Conservation (phyloP, 2,113 vertebrate species). For the Sprattus sprattus region DNA sequence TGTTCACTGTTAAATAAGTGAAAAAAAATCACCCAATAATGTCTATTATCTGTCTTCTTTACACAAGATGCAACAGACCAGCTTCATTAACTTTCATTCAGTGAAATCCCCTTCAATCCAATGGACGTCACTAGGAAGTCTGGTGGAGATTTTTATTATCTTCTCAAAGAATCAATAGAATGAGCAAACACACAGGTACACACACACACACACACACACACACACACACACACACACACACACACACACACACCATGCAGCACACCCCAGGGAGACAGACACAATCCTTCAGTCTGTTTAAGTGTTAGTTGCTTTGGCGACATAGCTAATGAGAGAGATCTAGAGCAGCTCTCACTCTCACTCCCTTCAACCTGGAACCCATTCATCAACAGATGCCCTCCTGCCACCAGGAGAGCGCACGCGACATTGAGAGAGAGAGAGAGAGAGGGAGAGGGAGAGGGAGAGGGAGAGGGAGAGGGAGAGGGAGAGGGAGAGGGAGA, state of each 20-base stretch:
- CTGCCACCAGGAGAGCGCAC: conserved; percentile 8
- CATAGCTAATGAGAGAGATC: conserved; percentile 25
- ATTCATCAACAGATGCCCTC: conserved; percentile 47
- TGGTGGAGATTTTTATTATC: too few species aligned
- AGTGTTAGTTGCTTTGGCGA: background rate
- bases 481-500: background rate
- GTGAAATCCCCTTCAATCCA: too few species aligned
- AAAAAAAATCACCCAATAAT: too few species aligned
- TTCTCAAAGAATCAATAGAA: too few species aligned
- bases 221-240: background rate
- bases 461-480: conserved; percentile 8
- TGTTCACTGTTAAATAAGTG: too few species aligned
- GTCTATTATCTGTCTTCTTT: too few species aligned
- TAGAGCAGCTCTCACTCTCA: background rate
- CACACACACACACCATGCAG: background rate
- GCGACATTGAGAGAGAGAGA: conserved; percentile 4
- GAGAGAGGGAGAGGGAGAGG: conserved; percentile 20
- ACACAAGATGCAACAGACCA: too few species aligned
- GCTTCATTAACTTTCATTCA: too few species aligned
- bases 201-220: too few species aligned
- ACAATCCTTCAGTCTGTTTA: background rate
- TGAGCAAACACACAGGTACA: too few species aligned
- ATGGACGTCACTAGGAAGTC: too few species aligned
- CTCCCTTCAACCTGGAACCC: conserved; percentile 44
- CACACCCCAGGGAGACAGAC: background rate